A percentile compares a stretch with the other conserved stretches of the same genome.
These are phyloP conservation scores for Melipona quadrifasciata DNA, from an alignment of 1,140 invertebrate genomes.

Conservation along the genomic window DNA sequence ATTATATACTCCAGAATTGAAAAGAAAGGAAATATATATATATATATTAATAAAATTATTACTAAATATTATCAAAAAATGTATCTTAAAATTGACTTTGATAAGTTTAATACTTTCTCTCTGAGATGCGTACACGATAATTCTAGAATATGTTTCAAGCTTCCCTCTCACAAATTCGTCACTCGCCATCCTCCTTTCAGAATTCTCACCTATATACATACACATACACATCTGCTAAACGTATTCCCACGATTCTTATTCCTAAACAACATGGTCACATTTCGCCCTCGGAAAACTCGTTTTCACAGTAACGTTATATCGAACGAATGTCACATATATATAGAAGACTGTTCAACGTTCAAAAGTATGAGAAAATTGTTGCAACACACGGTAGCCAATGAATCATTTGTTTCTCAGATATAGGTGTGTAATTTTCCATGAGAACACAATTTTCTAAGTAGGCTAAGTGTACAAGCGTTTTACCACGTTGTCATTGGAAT, in stretches of 20 bases:
- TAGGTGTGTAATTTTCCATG: neutral
- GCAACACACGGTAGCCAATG: neutral
- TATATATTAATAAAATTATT: no score
- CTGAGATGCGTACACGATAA: neutral
- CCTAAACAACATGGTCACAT: conserved; percentile 19
- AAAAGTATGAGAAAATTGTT: neutral
- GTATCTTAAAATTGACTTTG: no score
- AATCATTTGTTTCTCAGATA: neutral
- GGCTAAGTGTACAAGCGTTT: no score
- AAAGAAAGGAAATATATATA: neutral
- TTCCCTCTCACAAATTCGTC: neutral
- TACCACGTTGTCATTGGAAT: neutral
- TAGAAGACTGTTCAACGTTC: conserved; percentile 3
- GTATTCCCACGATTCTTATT: conserved; percentile 21
- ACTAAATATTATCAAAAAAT: no score
- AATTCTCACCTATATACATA: neutral
- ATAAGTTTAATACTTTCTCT: neutral
- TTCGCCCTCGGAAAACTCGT: neutral
- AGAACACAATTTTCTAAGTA: neutral
- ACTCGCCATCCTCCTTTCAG: conserved; percentile 1
- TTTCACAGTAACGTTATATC: neutral
- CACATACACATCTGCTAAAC: neutral
- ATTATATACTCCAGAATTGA: neutral
- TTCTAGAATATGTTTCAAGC: neutral
- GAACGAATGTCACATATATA: conserved; percentile 9